phyloP scores from a whole-genome alignment of 1,140 invertebrate genomes.

The Cecropterus lyciades region DNA sequence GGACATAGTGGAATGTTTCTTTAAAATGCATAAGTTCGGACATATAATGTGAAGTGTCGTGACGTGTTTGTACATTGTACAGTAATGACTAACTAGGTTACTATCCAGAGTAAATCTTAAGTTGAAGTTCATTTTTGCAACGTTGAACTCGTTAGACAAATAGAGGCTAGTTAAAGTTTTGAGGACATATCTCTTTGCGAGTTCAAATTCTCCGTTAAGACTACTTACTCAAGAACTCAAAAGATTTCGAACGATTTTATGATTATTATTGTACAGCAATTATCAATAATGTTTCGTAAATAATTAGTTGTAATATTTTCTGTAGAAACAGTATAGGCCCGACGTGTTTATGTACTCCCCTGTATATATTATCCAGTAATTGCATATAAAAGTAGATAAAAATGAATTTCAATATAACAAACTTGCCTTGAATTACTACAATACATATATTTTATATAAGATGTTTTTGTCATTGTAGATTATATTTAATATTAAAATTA shows the following conservation, averaged over 20 bases:
- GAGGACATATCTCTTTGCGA: slow-evolving; percentile 29
- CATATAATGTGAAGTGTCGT: slow-evolving; percentile 56
- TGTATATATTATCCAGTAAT: slow-evolving; percentile 18
- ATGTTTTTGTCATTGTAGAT: slow-evolving; percentile 32
- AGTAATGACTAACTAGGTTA: slow-evolving; percentile 5
- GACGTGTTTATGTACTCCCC: slow-evolving; percentile 16
- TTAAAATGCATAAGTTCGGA: slow-evolving; percentile 56
- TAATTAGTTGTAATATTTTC: slow-evolving; percentile 2
- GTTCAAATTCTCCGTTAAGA: slow-evolving; percentile 20
- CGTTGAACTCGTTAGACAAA: slow-evolving; percentile 2
- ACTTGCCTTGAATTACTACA: slow-evolving; percentile 30
- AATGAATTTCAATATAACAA: slow-evolving; percentile 28
- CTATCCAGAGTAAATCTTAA: slow-evolving; percentile 17
- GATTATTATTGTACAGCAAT: slow-evolving; percentile 13
- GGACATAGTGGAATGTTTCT: slow-evolving; percentile 49
- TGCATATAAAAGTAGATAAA: slow-evolving; percentile 7
- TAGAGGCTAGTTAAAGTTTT: slow-evolving; percentile 22
- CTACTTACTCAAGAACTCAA: slow-evolving; percentile 2
- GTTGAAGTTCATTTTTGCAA: slow-evolving; percentile 10
- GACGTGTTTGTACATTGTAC: slow-evolving; percentile 31
- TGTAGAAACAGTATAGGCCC: slow-evolving; percentile 1
- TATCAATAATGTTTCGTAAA: slow-evolving; percentile 9
- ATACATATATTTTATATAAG: slow-evolving; percentile 34
- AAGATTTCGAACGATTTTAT: not conserved
- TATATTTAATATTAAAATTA: slow-evolving; percentile 29